Conservation (phyloP, 2,113 vertebrate species). For the Hemiprocne comata region DNA sequence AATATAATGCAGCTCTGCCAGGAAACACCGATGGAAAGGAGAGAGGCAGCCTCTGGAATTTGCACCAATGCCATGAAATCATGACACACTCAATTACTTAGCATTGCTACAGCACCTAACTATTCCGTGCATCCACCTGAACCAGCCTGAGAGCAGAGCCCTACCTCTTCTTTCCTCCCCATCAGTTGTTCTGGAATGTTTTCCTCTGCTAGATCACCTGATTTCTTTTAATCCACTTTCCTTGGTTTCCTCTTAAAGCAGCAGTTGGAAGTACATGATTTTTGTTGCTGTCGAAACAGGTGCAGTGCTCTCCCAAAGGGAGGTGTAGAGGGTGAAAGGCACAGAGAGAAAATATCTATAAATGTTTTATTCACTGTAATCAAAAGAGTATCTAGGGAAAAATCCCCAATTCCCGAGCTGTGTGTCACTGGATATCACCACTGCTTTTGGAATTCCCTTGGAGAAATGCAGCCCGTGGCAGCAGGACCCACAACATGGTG, state of each 20-base stretch:
- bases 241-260: neutral
- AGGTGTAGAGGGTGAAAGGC: neutral
- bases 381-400: neutral
- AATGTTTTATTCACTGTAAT: neutral
- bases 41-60: neutral
- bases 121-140: neutral
- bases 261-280: neutral
- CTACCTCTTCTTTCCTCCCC: neutral
- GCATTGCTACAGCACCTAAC: neutral
- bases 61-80: neutral
- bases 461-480: fast-evolving
- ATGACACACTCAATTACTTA: neutral
- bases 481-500: neutral
- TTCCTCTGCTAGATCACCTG: neutral
- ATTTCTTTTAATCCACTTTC: neutral
- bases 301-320: neutral
- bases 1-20: neutral
- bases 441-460: neutral
- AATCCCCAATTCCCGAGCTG: neutral
- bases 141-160: neutral
- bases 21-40: neutral
- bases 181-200: neutral
- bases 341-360: too few species aligned
- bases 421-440: neutral
- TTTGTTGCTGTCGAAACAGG: neutral